Evolutionary conservation across 2,888 invertebrate species (phyloP).

Genomic region (Sisyra terminalis): DNA sequence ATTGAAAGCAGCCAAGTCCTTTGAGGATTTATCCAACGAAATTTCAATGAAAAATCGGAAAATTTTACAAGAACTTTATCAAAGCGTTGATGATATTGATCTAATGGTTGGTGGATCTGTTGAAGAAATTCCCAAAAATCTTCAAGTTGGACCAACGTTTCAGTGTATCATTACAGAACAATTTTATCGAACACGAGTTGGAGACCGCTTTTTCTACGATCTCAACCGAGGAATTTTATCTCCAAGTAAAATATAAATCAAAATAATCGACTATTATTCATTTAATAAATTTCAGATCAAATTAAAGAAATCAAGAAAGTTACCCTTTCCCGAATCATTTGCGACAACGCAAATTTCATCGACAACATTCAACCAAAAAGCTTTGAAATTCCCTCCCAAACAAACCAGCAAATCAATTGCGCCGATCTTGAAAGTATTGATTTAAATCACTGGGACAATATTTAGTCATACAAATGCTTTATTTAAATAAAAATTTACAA

Average conservation of each 20-base stretch:
- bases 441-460: too few species aligned
- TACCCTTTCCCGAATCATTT: not conserved
- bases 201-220: conserved; percentile 2
- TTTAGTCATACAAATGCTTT: too few species aligned
- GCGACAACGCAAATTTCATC: not conserved
- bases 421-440: too few species aligned
- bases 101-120: conserved; percentile 1
- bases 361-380: too few species aligned
- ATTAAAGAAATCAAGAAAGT: conserved; percentile 1
- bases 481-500: too few species aligned
- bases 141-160: not conserved
- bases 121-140: not conserved
- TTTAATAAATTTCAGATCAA: conserved; percentile 1
- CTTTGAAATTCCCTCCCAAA: too few species aligned
- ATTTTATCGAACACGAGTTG: not conserved
- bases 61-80: not conserved
- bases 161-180: conserved; percentile 1
- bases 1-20: not conserved
- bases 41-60: not conserved
- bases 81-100: conserved; percentile 1
- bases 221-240: not conserved
- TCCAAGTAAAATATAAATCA: not conserved
- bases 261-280: not conserved
- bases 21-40: not conserved
- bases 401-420: too few species aligned